Evolutionary conservation across 2,113 vertebrate species (phyloP), one percentile per base, ranked within the genome.

Genomic region (Puntigrus tetrazona): DNA sequence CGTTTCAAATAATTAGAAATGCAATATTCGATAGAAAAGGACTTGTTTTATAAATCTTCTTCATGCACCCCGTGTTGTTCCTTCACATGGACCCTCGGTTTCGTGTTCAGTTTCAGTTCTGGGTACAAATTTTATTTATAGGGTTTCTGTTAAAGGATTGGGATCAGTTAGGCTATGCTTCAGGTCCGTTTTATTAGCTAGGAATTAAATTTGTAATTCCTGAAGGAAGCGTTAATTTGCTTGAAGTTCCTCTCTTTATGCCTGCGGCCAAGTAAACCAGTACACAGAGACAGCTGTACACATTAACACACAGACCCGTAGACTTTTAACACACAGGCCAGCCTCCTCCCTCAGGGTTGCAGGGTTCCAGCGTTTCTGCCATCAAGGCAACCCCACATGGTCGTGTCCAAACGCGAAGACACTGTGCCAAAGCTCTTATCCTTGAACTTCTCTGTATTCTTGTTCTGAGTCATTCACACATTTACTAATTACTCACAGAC

Each of bases 361-460:
- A 65, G 79, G 74, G 73, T 65, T 83, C 74, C 83, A 84, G 65
- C 31, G 83, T 55, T 25, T 69, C 61, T 41, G n/a, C 18, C 74
- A 78, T 84, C 14, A 84, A 77, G 72, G 82, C 50, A 84, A 65
- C 57, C 82, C 82, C 73, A 77, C 43, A 65, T 22, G 29, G 59
- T 69, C 29, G 31, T 52, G 10, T 27, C 74, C 74, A 55, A 81
- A 13, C 10, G 14, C 20, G 67, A 43, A 50, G 13, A 77, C 16
- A 63, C 43, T 16, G 3, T 81, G 61, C 78, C 78, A 76, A 67
- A 50, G 5, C 31, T 55, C 31, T 13, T 67, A 43, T 18, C 41
- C 13, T 22, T 38, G 43, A 70, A 36, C 27, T 36, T 81, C 4
- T 29, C 63, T 38, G 63, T 52, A 70, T 36, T 70, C 45, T 52